These are phyloP conservation scores for Diadegma fenestrale DNA, from an alignment of 2,888 invertebrate species.

Conservation along the genomic window DNA sequence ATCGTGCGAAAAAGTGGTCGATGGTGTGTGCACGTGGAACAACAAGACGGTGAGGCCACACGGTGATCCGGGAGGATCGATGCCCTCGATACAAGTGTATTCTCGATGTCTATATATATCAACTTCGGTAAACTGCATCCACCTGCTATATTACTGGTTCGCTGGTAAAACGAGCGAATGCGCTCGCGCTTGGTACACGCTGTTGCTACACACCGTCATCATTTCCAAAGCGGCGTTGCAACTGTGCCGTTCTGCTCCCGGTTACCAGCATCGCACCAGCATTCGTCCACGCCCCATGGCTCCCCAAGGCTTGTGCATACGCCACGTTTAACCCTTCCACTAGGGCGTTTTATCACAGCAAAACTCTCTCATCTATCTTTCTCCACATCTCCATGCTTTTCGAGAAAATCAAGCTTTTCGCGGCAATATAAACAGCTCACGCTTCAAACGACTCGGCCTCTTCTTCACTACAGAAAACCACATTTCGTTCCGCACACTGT, in stretches of 20 bases:
- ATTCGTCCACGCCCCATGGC: conserved; percentile 64
- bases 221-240: conserved; percentile 34
- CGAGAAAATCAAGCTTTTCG: conserved; percentile 49
- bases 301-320: conserved; percentile 64
- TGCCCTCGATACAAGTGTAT: conserved; percentile 77
- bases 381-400: background rate
- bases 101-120: conserved; percentile 37
- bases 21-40: conserved; percentile 72
- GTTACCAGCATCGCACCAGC: conserved; percentile 54
- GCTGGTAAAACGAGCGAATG: conserved; percentile 51
- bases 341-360: conserved; percentile 52
- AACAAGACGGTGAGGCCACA: conserved; percentile 76
- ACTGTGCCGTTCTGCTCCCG: conserved; percentile 29
- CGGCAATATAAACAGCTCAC: conserved; percentile 40
- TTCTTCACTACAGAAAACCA: conserved; percentile 23
- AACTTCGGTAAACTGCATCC: conserved; percentile 53
- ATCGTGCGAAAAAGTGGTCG: conserved; percentile 39
- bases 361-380: conserved; percentile 12
- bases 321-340: conserved; percentile 64
- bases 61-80: conserved; percentile 83
- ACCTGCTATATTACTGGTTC: conserved; percentile 64
- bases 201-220: conserved; percentile 61
- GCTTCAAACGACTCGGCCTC: conserved; percentile 55
- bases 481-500: conserved; percentile 20
- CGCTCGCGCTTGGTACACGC: conserved; percentile 54